Base-by-base conservation (phyloP, 1,140 invertebrate genomes). In the Polypedilum pembai region DNA sequence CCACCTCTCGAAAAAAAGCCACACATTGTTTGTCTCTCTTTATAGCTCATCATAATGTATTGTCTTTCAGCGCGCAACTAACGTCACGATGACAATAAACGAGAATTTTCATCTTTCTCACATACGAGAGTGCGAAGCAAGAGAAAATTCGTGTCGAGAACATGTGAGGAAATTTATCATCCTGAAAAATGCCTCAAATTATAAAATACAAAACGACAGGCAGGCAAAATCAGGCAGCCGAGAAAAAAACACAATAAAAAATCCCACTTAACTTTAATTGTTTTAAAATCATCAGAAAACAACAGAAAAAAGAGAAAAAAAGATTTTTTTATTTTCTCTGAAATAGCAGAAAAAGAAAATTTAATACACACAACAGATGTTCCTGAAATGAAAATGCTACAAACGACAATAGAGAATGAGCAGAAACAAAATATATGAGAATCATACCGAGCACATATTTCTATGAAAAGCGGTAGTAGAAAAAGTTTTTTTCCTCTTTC, bases 351-450 rank as follows among this genome's bases (percentile, higher is more conserved):
- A 3, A n/a, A 56, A n/a, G 45, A 56, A 56, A 56, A 56, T 56
- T 56, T 56, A 56, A 56, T 56, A 56, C n/a, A 56, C 45, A 56
- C 45, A 56, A 56, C 45, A 56, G 45, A 56, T 56, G 45, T 56
- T 56, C 45, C 15, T 56, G 45, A 56, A 56, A 56, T 56, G 45
- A 56, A 56, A 56, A 56, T 56, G n/a, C 45, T 56, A 33, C 24
- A 33, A 33, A 33, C 24, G 24, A 33, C 24, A 33, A 33, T 33
- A 33, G 24, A 33, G 24, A 33, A 33, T 33, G 24, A 33, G 24
- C 24, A 33, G 24, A 33, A 33, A 33, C 1, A 33, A 33, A 33
- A 33, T 1, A 33, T 33, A 56, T n/a, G n/a, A 56, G 45, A 56
- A 15, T 56, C 45, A 56, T 12, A 56, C 2, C 24, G 24, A 3